Base-by-base conservation (phyloP, 2,888 invertebrate genomes). In the Drosophila emarginata region DNA sequence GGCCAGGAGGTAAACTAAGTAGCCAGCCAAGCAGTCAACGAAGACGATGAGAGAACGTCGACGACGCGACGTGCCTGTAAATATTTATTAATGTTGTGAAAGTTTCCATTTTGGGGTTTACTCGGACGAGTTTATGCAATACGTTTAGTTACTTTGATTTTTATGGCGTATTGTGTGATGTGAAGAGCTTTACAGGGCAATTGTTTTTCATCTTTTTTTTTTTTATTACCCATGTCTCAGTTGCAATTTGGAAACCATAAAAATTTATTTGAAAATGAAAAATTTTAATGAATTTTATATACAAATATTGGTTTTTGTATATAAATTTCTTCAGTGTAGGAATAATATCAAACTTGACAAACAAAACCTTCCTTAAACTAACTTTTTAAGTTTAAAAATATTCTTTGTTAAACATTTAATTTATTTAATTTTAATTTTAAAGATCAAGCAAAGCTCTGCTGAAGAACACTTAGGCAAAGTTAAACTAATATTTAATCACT, bases 11-110 rank as follows among this genome's bases (percentile, higher is more conserved):
- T 53, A 73, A 32, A 52, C 39, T 14, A 9, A 23, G 45, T 45
- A 45, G 28, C 32, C 39, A n/a, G 23, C 23, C 26, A 45, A 4
- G 11, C 50, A 15, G 15, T 39, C 21, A 51, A 21, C 69, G 32
- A 37, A 59, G 70, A 57, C 73, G 67, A 71, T 36, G 66, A 65
- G 28, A 28, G 28, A 28, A 72, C 77, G 64, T 37, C 71, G 64
- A 64, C 67, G 66, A 82, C 88, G 88, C 81, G 88, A 87, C 87
- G 81, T 88, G 83, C 87, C 77, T 88, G 87, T 87, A 83, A 83
- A 83, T 83, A 84, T 84, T 88, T 87, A 84, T 84, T 82, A 86
- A 86, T 88, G 78, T 71, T 72, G 74, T 67, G 75, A 59, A 88
- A 77, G 64, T 79, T 67, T 56, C 60, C 67, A 61, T 67, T 74